Evolutionary conservation across 2,888 invertebrate genomes (phyloP).

Genomic region (Catonia carolina): DNA sequence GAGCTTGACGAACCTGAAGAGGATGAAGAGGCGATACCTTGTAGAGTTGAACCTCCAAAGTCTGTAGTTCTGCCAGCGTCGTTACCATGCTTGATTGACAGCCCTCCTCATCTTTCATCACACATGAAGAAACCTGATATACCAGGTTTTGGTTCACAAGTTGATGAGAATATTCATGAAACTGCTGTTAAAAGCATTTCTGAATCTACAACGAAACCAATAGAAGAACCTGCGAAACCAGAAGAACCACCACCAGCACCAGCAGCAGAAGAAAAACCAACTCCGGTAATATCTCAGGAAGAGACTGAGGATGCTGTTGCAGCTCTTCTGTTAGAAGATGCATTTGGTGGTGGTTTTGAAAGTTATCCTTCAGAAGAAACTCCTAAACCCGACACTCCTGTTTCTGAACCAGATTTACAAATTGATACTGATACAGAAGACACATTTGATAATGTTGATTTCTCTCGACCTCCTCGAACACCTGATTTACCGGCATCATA

Average conservation of each 20-base stretch:
- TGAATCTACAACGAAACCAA: constrained; percentile 42
- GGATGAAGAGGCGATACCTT: constrained; percentile 53
- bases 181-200: constrained; percentile 75
- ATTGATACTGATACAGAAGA: constrained; percentile 84
- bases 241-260: constrained; percentile 52
- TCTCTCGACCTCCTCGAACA: constrained; percentile 50
- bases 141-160: constrained; percentile 57
- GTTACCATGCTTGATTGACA: constrained; percentile 29
- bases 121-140: constrained; percentile 50
- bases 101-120: constrained; percentile 31
- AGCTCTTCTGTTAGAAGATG: constrained; percentile 70
- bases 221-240: constrained; percentile 50
- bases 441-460: constrained; percentile 47
- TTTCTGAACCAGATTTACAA: constrained; percentile 74
- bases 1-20: constrained; percentile 31
- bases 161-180: constrained; percentile 66
- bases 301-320: constrained; percentile 90
- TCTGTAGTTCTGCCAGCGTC: constrained; percentile 22
- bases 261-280: constrained; percentile 44
- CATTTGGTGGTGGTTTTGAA: constrained; percentile 59
- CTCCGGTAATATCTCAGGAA: constrained; percentile 72
- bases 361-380: constrained; percentile 42
- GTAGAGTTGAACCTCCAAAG: constrained; percentile 20
- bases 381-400: constrained; percentile 75
- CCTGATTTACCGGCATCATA: constrained; percentile 50